Evolutionary conservation across 30 jellyfish, hydroid and myxozoan species (phyloP).

Genomic region (Cassiopea xamachana): DNA sequence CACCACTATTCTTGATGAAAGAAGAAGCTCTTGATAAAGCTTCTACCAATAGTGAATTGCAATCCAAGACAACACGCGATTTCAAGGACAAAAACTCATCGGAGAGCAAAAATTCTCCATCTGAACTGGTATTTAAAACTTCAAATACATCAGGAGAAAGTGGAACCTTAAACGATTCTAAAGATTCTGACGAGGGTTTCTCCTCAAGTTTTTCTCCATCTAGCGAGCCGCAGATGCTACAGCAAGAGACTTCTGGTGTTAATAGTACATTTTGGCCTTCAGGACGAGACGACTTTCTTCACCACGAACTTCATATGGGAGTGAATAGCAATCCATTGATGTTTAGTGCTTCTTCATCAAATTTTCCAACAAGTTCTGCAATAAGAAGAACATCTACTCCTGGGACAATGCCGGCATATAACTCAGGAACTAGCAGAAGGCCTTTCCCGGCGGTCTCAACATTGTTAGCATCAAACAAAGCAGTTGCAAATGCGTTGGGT

Average conservation of each 20-base stretch:
- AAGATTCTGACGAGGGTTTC: constrained; percentile 99
- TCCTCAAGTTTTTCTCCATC: constrained; percentile 99
- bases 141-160: constrained; percentile 52
- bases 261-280: constrained; percentile 93
- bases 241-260: constrained; percentile 90
- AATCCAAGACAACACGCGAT: constrained; percentile 63
- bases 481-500: constrained; percentile 97
- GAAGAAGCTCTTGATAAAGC: constrained; percentile 72
- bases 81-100: constrained; percentile 71
- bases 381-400: constrained; percentile 65
- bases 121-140: constrained; percentile 75
- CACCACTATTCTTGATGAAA: constrained; percentile 83
- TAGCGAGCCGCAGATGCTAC: constrained; percentile 97
- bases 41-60: constrained; percentile 52
- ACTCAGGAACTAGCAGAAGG: constrained; percentile 71
- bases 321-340: constrained; percentile 81
- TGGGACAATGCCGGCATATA: constrained; percentile 70
- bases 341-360: constrained; percentile 69
- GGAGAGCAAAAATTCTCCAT: constrained; percentile 52
- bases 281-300: constrained; percentile 93
- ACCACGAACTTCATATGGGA: constrained; percentile 87
- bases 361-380: constrained; percentile 43
- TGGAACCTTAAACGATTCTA: constrained; percentile 92
- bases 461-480: constrained; percentile 92
- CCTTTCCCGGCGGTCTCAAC: constrained; percentile 99